Percentiles rank a stretch among this genome's conserved stretches.
Evolutionary conservation across 2,797 vertebrate genomes (phyloP).

Genomic region (Amblyraja radiata): DNA sequence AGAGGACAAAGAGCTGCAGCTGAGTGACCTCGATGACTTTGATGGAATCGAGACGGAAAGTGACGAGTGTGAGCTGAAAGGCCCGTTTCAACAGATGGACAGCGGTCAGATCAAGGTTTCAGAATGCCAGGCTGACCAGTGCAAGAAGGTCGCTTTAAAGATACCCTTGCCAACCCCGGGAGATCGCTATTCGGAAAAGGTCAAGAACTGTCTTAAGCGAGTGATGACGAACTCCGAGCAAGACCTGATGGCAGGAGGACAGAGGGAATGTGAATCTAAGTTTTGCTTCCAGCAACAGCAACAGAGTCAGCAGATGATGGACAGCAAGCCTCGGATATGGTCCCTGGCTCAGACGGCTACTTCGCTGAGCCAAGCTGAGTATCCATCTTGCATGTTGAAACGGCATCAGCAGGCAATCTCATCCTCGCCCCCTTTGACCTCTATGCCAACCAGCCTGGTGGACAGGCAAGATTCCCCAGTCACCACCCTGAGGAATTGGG

Average conservation of each 20-base stretch:
- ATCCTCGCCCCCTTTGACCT: constrained; percentile 55
- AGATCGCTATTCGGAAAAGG: constrained; percentile 65
- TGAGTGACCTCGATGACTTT: constrained; percentile 91
- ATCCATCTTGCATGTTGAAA: constrained; percentile 89
- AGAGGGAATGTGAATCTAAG: constrained; percentile 64
- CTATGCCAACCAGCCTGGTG: constrained; percentile 60
- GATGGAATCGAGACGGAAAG: constrained; percentile 82
- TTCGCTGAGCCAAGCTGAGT: constrained; percentile 83
- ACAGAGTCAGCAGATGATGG: constrained; percentile 63
- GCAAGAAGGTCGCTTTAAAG: constrained; percentile 64
- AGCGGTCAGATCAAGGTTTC: constrained; percentile 61
- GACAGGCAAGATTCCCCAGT: constrained; percentile 93
- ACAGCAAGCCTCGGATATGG: constrained; percentile 92
- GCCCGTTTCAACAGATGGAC: constrained; percentile 63
- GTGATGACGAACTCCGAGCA: constrained; percentile 63
- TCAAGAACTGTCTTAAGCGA: constrained; percentile 75
- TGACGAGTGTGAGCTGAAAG: constrained; percentile 81
- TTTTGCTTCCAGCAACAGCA: constrained; percentile 65
- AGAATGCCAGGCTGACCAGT: constrained; percentile 58
- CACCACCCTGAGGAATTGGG: constrained; percentile 96
- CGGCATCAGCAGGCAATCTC: constrained; percentile 63
- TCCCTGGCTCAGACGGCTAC: constrained; percentile 91
- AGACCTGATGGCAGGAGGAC: constrained; percentile 57
- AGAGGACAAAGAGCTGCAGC: constrained; percentile 81
- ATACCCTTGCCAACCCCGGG: constrained; percentile 61